Conservation (phyloP, 37 sponge, comb jelly and placozoan genomes). For the Tethya wilhelma region DNA sequence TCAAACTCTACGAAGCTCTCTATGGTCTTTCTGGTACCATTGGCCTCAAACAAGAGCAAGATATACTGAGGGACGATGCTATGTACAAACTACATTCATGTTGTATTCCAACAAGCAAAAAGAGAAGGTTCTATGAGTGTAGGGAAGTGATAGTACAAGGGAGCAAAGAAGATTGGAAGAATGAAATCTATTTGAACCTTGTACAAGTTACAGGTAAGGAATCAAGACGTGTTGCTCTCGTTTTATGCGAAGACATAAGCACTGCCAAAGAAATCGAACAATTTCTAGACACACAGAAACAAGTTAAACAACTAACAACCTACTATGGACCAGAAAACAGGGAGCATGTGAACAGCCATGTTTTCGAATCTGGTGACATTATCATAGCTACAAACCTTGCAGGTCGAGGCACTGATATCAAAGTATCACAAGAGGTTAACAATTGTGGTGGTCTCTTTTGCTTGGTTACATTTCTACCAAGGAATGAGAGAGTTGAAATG, state of each 20-base stretch:
- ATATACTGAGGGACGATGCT: no score
- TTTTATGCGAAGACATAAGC: constrained; percentile 33
- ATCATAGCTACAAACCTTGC: no score
- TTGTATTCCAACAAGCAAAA: no score
- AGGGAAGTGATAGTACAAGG: no score
- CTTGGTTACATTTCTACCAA: constrained; percentile 37
- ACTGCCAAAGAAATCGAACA: constrained; percentile 2
- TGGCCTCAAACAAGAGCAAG: no score
- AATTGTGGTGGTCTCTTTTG: no score
- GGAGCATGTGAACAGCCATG: not conserved
- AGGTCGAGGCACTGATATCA: no score
- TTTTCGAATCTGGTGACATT: constrained; percentile 16
- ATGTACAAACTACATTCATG: no score
- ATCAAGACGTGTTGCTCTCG: no score
- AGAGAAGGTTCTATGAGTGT: no score
- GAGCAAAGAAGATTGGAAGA: constrained; percentile 8
- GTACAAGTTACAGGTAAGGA: not conserved
- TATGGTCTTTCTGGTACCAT: constrained; percentile 37
- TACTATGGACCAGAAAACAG: constrained; percentile 1
- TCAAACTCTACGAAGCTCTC: not conserved
- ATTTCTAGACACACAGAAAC: not conserved
- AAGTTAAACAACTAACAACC: not conserved
- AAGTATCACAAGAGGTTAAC: no score
- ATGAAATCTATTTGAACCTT: not conserved
- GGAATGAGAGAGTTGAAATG: constrained; percentile 17